Evolutionary conservation across 2,797 vertebrate species (phyloP).

Genomic region (Rhabdophis nuchalis): DNA sequence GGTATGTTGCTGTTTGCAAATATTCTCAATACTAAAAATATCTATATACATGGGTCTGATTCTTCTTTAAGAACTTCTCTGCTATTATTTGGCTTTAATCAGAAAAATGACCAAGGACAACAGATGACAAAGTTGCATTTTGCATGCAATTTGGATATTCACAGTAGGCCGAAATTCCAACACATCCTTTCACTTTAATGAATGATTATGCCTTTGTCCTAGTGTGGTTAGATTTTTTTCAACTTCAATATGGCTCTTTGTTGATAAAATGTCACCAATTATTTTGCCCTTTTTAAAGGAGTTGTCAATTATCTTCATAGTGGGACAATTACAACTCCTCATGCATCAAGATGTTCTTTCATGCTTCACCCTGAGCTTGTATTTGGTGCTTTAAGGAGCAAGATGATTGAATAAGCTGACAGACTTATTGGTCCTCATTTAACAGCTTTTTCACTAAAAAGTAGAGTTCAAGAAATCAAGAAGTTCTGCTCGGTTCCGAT

Average conservation of each 20-base stretch:
- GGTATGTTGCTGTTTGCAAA: conserved; percentile 39
- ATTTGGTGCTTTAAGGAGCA: conserved; percentile 44
- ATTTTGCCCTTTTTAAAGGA: conserved; percentile 37
- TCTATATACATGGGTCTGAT: conserved; percentile 35
- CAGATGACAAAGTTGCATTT: conserved; percentile 41
- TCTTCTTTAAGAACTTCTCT: conserved; percentile 49
- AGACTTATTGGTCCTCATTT: conserved; percentile 27
- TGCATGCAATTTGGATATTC: conserved; percentile 49
- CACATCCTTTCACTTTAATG: conserved; percentile 17
- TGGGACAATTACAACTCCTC: conserved; percentile 28
- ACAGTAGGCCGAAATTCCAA: conserved; percentile 27
- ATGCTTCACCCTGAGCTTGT: conserved; percentile 45
- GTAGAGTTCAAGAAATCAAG: conserved; percentile 89
- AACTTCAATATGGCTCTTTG: conserved; percentile 39
- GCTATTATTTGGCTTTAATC: conserved; percentile 44
- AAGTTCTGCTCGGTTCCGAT: conserved; percentile 85
- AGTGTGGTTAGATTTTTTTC: conserved; percentile 51
- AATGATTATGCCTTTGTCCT: conserved; percentile 17
- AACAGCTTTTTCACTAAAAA: conserved; percentile 66
- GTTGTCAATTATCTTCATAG: conserved; percentile 30
- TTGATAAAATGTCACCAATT: conserved; percentile 34
- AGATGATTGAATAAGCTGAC: conserved; percentile 16
- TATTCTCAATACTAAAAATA: conserved; percentile 51
- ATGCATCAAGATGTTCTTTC: conserved; percentile 3
- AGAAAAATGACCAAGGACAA: conserved; percentile 46